Conservation (phyloP, 2,888 invertebrate species). For the Acanthosoma haemorrhoidale region DNA sequence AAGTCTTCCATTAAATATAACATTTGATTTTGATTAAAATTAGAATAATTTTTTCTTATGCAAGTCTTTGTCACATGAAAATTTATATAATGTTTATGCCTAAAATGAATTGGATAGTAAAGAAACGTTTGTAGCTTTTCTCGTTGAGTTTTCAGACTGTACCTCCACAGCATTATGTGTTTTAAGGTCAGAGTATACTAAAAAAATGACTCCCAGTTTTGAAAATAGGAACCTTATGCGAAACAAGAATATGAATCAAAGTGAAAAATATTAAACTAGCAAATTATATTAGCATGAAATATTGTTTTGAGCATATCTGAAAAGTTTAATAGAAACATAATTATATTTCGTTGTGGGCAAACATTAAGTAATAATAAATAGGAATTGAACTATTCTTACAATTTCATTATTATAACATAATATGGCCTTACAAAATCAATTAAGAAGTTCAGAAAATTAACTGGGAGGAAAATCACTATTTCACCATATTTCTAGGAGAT, state of each 20-base stretch:
- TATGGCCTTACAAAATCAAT: background rate
- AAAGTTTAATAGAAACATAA: background rate
- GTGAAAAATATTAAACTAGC: background rate
- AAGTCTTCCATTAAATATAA: background rate
- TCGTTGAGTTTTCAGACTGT: background rate
- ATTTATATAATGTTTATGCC: background rate
- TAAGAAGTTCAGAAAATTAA: background rate
- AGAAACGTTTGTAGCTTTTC: background rate
- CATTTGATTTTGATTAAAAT: slow-evolving; percentile 2
- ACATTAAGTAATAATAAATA: too few relatives aligned
- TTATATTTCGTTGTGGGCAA: background rate
- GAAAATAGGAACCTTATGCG: background rate
- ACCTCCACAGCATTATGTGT: too few relatives aligned
- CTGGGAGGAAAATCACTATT: background rate
- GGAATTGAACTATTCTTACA: too few relatives aligned
- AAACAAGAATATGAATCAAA: too few relatives aligned
- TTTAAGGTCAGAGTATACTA: background rate
- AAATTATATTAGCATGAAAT: background rate
- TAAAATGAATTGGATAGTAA: background rate
- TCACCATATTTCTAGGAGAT: background rate
- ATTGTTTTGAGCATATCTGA: too few relatives aligned
- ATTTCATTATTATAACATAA: too few relatives aligned
- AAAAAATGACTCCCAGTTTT: background rate
- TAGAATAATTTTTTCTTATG: background rate
- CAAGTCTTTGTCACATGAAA: background rate